Conservation (phyloP, 2,113 vertebrate genomes). For the Rafetus swinhoei region DNA sequence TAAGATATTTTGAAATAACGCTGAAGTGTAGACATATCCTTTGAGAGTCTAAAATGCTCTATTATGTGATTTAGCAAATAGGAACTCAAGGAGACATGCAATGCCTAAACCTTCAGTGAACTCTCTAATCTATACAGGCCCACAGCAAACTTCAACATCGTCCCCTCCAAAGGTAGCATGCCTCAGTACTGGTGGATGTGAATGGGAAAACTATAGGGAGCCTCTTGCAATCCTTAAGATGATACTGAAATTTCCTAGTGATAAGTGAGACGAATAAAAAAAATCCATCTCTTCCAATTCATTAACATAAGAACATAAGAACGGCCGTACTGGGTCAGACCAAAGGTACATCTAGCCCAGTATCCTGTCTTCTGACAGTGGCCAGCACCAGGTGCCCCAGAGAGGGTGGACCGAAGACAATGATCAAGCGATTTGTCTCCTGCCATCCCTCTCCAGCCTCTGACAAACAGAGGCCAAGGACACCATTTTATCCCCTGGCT, state of each 20-base stretch:
- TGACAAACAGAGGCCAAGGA: too few relatives aligned
- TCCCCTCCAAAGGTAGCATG: not conserved
- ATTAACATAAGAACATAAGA: too few relatives aligned
- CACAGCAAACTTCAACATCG: not conserved
- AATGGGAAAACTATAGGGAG: not conserved
- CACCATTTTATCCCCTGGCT: too few relatives aligned
- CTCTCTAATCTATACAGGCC: not conserved
- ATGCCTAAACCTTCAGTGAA: not conserved
- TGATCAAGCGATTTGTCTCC: too few relatives aligned
- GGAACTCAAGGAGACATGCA: accelerated
- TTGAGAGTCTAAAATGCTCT: not conserved
- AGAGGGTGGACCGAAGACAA: too few relatives aligned
- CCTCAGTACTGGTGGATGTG: not conserved
- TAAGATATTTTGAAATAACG: too few relatives aligned
- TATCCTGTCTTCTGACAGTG: too few relatives aligned
- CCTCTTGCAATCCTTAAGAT: not conserved
- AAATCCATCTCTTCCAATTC: not conserved
- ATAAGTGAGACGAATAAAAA: accelerated
- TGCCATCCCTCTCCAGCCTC: too few relatives aligned
- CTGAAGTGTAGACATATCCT: too few relatives aligned
- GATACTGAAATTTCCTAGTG: not conserved
- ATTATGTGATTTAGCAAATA: not conserved
- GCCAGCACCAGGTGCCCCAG: too few relatives aligned
- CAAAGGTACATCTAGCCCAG: too few relatives aligned
- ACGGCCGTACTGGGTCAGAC: too few relatives aligned